A percentile compares a stretch with the other conserved stretches of the same genome.
Evolutionary conservation across 2,888 invertebrate genomes (phyloP).

Genomic region (Sphaerophoria rueppellii): DNA sequence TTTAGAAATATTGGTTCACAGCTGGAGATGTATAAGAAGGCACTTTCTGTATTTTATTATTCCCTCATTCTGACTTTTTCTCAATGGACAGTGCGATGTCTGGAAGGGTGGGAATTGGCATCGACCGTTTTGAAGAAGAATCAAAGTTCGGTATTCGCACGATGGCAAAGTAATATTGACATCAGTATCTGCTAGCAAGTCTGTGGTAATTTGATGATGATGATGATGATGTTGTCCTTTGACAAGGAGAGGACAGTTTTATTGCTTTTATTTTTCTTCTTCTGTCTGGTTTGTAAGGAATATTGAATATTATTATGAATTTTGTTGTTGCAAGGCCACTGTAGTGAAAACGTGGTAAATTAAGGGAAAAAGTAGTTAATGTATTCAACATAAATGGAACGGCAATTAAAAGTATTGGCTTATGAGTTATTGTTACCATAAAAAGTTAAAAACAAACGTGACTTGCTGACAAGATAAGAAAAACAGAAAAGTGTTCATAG

Average conservation of each 20-base stretch:
- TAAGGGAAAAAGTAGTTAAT: too few relatives aligned
- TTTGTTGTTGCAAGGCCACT: too few relatives aligned
- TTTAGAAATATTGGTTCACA: constrained; percentile 60
- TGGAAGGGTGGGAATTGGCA: not conserved
- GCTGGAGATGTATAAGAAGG: constrained; percentile 64
- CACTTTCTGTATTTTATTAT: constrained; percentile 59
- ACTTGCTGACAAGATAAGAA: too few relatives aligned
- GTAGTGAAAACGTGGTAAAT: too few relatives aligned
- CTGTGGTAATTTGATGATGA: constrained; percentile 72
- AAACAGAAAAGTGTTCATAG: too few relatives aligned
- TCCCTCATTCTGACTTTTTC: constrained; percentile 10
- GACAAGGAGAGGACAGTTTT: constrained; percentile 36
- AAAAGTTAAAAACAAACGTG: too few relatives aligned
- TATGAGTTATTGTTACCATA: too few relatives aligned
- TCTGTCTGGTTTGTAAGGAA: too few relatives aligned
- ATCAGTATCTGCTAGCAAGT: constrained; percentile 68
- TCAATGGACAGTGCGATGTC: not conserved
- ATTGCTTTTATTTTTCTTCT: constrained; percentile 18
- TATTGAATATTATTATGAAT: too few relatives aligned
- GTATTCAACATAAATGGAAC: too few relatives aligned
- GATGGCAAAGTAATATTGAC: constrained; percentile 63
- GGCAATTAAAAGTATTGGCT: too few relatives aligned
- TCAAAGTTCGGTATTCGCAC: constrained; percentile 53
- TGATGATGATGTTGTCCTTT: constrained; percentile 57
- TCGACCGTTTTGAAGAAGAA: constrained; percentile 21